Conservation (phyloP, 2,113 vertebrate species). For the Hepsetus odoe region DNA sequence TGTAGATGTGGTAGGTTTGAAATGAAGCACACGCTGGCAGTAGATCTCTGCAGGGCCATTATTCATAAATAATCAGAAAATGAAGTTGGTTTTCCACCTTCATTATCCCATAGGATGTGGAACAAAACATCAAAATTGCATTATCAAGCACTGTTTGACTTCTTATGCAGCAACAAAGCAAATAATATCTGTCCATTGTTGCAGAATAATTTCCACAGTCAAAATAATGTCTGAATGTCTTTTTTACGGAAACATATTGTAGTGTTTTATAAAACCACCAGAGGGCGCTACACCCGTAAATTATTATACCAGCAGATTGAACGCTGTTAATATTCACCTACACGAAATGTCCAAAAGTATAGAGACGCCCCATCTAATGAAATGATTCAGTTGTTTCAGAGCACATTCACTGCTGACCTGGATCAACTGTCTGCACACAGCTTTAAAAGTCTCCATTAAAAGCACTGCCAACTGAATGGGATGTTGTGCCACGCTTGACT, state of each 20-base stretch:
- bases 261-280: slow-evolving; percentile 20
- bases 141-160: too few relatives aligned
- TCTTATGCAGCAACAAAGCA: too few relatives aligned
- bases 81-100: too few relatives aligned
- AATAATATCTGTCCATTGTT: too few relatives aligned
- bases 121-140: too few relatives aligned
- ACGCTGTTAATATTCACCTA: not conserved
- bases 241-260: not conserved
- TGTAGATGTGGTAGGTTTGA: too few relatives aligned
- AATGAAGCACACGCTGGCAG: too few relatives aligned
- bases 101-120: too few relatives aligned
- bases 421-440: not conserved
- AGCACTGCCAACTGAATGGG: not conserved
- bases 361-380: too few relatives aligned
- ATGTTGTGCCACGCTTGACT: not conserved
- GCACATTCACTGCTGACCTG: not conserved
- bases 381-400: not conserved
- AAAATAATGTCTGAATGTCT: not conserved
- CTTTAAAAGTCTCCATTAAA: not conserved
- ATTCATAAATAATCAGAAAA: too few relatives aligned
- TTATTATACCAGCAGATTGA: not conserved
- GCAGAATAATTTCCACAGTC: too few relatives aligned
- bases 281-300: slow-evolving; percentile 20
- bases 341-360: not conserved
- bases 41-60: too few relatives aligned